phyloP scores from a whole-genome alignment of 2,888 invertebrate species.

The Drosophila diplacantha region DNA sequence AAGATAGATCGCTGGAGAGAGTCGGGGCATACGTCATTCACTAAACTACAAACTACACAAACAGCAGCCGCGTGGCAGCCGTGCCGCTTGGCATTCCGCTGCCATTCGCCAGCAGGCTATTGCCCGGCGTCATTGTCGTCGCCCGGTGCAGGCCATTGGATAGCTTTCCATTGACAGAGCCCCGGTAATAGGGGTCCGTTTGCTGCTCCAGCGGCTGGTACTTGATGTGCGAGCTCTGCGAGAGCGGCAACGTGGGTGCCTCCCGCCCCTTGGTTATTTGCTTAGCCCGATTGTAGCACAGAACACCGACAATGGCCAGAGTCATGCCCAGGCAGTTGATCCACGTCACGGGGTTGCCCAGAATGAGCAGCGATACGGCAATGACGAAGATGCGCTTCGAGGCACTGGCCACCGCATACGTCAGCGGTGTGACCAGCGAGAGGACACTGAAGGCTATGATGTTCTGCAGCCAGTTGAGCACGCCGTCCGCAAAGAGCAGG shows the following conservation, averaged over 20 bases:
- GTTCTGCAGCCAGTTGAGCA: slow-evolving; percentile 96
- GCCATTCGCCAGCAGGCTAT: slow-evolving; percentile 73
- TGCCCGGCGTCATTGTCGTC: slow-evolving; percentile 34
- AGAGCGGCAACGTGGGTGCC: slow-evolving; percentile 79
- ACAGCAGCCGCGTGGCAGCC: slow-evolving; percentile 73
- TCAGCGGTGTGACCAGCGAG: slow-evolving; percentile 93
- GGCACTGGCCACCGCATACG: slow-evolving; percentile 96
- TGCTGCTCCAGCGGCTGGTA: slow-evolving; percentile 67
- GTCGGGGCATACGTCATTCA: slow-evolving; percentile 17
- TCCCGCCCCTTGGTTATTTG: slow-evolving; percentile 82
- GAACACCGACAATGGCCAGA: slow-evolving; percentile 91
- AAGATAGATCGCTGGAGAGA: slow-evolving; percentile 1
- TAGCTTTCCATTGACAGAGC: slow-evolving; percentile 49
- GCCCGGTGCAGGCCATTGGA: slow-evolving; percentile 48
- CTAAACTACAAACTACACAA: slow-evolving; percentile 73
- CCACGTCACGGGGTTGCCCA: slow-evolving; percentile 94
- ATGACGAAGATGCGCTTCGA: slow-evolving; percentile 96
- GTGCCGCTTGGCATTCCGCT: slow-evolving; percentile 70
- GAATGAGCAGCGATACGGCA: slow-evolving; percentile 88
- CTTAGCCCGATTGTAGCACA: slow-evolving; percentile 92
- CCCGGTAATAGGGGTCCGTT: slow-evolving; percentile 69
- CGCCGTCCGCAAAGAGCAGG: slow-evolving; percentile 87
- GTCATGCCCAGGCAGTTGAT: slow-evolving; percentile 94
- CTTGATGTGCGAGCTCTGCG: slow-evolving; percentile 76
- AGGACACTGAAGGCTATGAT: slow-evolving; percentile 96